Evolutionary conservation across 2,888 invertebrate species (phyloP), one percentile per base, ranked within the genome.

Genomic region (Eurytoma californica): DNA sequence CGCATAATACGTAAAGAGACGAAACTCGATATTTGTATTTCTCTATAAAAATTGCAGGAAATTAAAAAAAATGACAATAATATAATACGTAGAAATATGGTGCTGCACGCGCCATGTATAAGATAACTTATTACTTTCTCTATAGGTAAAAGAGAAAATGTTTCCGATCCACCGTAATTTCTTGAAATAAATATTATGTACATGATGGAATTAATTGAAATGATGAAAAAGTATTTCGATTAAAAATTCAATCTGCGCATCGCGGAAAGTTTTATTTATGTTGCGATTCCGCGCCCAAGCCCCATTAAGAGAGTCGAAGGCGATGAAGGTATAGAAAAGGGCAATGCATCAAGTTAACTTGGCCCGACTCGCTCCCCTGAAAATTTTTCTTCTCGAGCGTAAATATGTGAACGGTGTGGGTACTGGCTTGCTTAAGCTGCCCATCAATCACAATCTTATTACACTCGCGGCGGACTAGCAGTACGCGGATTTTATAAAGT

Each of bases 361-460:
- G 39, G 0, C 47, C 13, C 58, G 53, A 51, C 16, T 24, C 67
- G 5, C 67, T n/a, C 28, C 49, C 16, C 67, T 18, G n/a, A 16
- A 58, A 69, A 69, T 39, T 55, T 57, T 57, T 69, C 7, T 57
- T 58, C n/a, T 39, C 24, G 4, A 2, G n/a, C 61, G 28, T 30
- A 72, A 61, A 61, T 30, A 72, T 61, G 61, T 72, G 72, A 60
- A 47, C 68, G 18, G 51, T 5, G 13, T n/a, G 18, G n/a, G 20
- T 39, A 60, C 60, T 49, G 60, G 69, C 20, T 57, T 20, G 57
- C 39, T 57, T 55, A 69, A 60, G 49, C 20, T 70, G 49, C 51
- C 72, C 28, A 72, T 72, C 72, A 60, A 72, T 72, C 72, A 72
- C 61, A 30, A 49, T 20, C 18, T 61, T 72, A 72, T 72, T 72